Conservation (phyloP, 1,140 invertebrate species). For the Leptinotarsa texana region DNA sequence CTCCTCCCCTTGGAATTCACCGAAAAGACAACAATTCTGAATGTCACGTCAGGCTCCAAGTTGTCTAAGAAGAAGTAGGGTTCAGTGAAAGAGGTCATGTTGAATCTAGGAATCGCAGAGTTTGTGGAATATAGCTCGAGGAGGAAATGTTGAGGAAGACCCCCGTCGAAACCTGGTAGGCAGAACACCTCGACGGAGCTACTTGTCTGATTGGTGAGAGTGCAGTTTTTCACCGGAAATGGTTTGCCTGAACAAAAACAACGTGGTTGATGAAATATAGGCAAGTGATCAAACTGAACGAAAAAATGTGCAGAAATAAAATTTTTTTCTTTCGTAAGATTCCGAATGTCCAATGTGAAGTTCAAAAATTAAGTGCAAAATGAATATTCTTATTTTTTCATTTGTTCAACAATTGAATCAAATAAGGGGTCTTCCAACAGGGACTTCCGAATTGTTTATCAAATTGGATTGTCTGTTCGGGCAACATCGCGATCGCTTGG, state of each 20-base stretch:
- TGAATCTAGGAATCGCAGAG: constrained; percentile 63
- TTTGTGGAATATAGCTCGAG: constrained; percentile 74
- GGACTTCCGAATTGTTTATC: too few relatives aligned
- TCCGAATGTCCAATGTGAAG: too few relatives aligned
- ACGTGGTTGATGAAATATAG: too few relatives aligned
- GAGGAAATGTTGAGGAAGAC: constrained; percentile 77
- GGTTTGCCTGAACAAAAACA: constrained; percentile 66
- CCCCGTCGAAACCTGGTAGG: constrained; percentile 80
- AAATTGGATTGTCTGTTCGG: too few relatives aligned
- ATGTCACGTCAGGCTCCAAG: constrained; percentile 74
- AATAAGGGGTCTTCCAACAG: too few relatives aligned
- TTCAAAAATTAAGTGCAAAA: too few relatives aligned
- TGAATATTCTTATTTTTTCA: too few relatives aligned
- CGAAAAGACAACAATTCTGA: constrained; percentile 74
- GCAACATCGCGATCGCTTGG: too few relatives aligned
- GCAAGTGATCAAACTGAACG: too few relatives aligned
- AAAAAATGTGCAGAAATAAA: too few relatives aligned
- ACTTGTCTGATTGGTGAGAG: constrained; percentile 73
- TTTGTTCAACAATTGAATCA: too few relatives aligned
- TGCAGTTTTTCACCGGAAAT: constrained; percentile 74
- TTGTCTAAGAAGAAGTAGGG: constrained; percentile 71
- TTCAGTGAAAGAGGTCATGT: constrained; percentile 66
- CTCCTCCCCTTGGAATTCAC: constrained; percentile 81
- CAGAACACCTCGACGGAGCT: constrained; percentile 76
- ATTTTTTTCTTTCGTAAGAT: too few relatives aligned